Base-by-base conservation (phyloP, 2,113 vertebrate species). In the Ornithorhynchus anatinus region DNA sequence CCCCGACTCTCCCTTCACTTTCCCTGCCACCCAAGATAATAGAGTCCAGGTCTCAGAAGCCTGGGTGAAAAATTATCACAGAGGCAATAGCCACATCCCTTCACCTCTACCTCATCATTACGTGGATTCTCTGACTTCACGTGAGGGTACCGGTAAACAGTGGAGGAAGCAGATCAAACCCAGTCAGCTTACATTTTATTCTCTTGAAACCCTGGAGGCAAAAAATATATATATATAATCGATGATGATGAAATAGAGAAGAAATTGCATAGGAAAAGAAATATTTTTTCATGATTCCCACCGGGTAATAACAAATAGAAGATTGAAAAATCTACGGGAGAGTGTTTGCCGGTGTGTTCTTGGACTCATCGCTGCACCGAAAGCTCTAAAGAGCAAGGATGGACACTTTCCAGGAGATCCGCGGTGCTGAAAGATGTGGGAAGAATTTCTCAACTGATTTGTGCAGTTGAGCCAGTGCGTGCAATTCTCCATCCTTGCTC, bases 361-460 rank as follows among this genome's bases (percentile, higher is more conserved):
- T 37, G 9, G 42, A 27, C 57, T 22, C 40, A n/a, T 48, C 62
- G 37, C 23, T 20, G 48, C 11, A 57, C 8, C 23, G 31, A 15
- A 14, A 39, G 25, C 27, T 51, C 56, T 22, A 56, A 56, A 10
- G n/a, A 8, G 14, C 25, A 9, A 11, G 27, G 5, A 14, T 4
- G 60, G 59, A 62, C 38, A 61, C 77, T n/a, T n/a, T n/a, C n/a
- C n/a, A n/a, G n/a, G 75, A 70, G 51, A 74, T 70, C 53, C 80
- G 77, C 75, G 82, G 71, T 66, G 75, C 79, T 72, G 60, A 82
- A 60, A 36, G 86, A 86, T 42, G 32, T 8, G 8, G 61, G 44
- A 53, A 67, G 53, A 54, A 19, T 4, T 3, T 20, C 48, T 43
- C 48, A 39, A 60, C 44, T 43, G 16, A 19, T 47, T 47, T 32